A percentile compares a stretch with the other conserved stretches of the same genome.
phyloP scores from a whole-genome alignment of 2,888 invertebrate genomes.

The Priocnemis perturbator region DNA sequence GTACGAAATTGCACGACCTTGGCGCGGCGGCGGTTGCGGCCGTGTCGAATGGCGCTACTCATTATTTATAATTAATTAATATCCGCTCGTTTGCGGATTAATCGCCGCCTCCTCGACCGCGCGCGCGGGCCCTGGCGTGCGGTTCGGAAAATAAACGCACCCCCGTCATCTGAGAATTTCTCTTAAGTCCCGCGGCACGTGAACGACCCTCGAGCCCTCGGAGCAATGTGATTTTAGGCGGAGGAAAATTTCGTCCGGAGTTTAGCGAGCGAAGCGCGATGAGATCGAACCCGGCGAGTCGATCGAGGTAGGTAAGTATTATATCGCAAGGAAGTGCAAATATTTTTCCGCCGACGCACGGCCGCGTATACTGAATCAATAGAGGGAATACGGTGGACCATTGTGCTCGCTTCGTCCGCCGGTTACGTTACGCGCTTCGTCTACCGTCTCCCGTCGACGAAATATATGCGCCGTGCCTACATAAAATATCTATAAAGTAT shows the following conservation, averaged over 20 bases:
- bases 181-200: too few species aligned
- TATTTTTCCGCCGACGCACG: slow-evolving; percentile 48
- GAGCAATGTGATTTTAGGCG: background rate
- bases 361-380: slow-evolving; percentile 51
- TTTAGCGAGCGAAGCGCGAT: too few species aligned
- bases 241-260: background rate
- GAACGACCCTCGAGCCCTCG: too few species aligned
- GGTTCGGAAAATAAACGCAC: background rate
- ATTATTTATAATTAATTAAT: slow-evolving; percentile 71
- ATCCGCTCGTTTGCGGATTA: slow-evolving; percentile 34
- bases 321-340: slow-evolving; percentile 51
- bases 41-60: slow-evolving; percentile 45
- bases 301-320: slow-evolving; percentile 38
- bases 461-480: slow-evolving; percentile 37
- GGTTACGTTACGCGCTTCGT: slow-evolving; percentile 27
- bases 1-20: slow-evolving; percentile 62
- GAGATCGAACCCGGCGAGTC: too few species aligned
- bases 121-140: background rate
- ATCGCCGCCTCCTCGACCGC: slow-evolving; percentile 22
- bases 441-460: slow-evolving; percentile 21
- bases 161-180: background rate
- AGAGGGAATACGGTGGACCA: slow-evolving; percentile 25
- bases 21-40: slow-evolving; percentile 25
- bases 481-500: slow-evolving; percentile 51
- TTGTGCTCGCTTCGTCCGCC: slow-evolving; percentile 2